Percentiles rank a stretch among this genome's conserved stretches.
phyloP scores from a whole-genome alignment of 2,113 vertebrate species.

The Mesembrinibis cayennensis region DNA sequence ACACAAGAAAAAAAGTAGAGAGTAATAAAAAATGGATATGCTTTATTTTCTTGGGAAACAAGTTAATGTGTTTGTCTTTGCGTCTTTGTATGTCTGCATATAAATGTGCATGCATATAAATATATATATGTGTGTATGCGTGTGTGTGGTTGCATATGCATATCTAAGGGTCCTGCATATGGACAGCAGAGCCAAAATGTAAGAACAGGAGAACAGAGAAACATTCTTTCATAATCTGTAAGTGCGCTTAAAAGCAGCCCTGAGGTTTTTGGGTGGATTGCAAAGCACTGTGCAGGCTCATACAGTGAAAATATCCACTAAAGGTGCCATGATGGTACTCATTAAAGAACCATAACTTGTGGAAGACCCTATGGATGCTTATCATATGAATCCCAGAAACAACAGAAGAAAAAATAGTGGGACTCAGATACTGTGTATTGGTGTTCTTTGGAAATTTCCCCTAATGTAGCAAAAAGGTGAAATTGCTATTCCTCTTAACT shows the following conservation, averaged over 20 bases:
- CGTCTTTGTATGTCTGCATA: neutral
- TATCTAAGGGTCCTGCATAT: neutral
- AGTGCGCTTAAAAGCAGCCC: neutral
- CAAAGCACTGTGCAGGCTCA: neutral
- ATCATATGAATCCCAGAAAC: neutral
- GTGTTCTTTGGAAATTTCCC: neutral
- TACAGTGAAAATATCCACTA: neutral
- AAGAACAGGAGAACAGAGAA: neutral
- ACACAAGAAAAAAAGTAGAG: neutral
- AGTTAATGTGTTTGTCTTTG: neutral
- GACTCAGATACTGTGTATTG: neutral
- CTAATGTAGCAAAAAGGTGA: neutral
- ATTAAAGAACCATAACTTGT: neutral
- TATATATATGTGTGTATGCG: fast-evolving
- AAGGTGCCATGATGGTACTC: neutral
- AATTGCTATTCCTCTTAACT: neutral
- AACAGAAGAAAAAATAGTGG: neutral
- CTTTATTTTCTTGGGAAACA: neutral
- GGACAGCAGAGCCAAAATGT: neutral
- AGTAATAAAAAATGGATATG: neutral
- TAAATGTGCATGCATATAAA: neutral
- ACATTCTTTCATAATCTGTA: neutral
- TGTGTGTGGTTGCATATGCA: neutral
- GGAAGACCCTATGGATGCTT: neutral
- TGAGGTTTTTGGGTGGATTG: neutral